A percentile compares a stretch with the other conserved stretches of the same genome.
These are phyloP conservation scores for Lepeophtheirus nordmannii DNA, from an alignment of 2,888 invertebrate species.

Conservation along the genomic window DNA sequence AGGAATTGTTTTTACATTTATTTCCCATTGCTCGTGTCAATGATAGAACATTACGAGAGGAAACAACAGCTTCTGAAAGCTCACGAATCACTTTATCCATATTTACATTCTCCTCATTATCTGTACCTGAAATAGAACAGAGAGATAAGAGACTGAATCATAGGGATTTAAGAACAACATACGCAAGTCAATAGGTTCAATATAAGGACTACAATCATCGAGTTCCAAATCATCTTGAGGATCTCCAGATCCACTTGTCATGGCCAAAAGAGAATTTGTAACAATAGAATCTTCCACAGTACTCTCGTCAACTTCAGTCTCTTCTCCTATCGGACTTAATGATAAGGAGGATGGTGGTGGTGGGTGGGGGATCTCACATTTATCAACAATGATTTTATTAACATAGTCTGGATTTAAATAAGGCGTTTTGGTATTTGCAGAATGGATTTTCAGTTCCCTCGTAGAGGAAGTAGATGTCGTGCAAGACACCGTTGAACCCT, in stretches of 20 bases:
- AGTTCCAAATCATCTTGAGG: neutral
- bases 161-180: neutral
- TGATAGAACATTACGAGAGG: conserved; percentile 1
- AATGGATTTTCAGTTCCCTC: neutral
- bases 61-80: conserved; percentile 15
- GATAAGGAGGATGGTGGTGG: neutral
- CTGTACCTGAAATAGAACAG: neutral
- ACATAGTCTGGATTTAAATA: conserved; percentile 1
- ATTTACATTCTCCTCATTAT: neutral
- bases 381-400: neutral
- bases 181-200: neutral
- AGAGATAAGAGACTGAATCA: too few species aligned
- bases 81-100: conserved; percentile 20
- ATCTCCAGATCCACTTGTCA: conserved; percentile 14
- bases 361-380: neutral
- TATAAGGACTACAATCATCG: neutral
- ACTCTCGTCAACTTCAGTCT: neutral
- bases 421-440: neutral
- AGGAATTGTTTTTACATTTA: neutral
- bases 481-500: too few species aligned
- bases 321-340: neutral
- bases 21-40: conserved; percentile 18
- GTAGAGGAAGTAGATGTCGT: neutral
- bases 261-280: conserved; percentile 5
- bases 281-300: conserved; percentile 14